Evolutionary conservation across 2,888 invertebrate species (phyloP).

Genomic region (Amorpha juglandis): DNA sequence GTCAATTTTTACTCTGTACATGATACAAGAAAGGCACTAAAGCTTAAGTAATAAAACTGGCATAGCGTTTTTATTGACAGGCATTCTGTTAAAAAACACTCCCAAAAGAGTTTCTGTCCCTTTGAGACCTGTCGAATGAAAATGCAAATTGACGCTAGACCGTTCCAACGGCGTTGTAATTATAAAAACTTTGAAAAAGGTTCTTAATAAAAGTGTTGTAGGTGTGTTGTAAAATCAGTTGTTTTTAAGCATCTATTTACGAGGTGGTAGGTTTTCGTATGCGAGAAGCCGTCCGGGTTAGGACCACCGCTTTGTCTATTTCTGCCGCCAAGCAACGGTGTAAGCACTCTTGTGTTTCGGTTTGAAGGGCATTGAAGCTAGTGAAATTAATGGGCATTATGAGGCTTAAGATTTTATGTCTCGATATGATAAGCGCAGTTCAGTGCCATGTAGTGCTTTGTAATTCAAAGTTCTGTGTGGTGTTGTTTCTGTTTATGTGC

Average conservation of each 20-base stretch:
- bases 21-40: constrained; percentile 8
- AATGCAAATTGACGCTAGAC: constrained; percentile 73
- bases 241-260: constrained; percentile 27
- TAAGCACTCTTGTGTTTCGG: no score
- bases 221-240: constrained; percentile 36
- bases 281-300: no score
- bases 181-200: constrained; percentile 56
- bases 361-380: no score
- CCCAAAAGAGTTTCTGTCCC: constrained; percentile 44
- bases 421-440: no score
- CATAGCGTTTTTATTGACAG: constrained; percentile 35
- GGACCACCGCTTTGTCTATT: no score
- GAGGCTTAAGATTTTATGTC: no score
- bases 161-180: constrained; percentile 58
- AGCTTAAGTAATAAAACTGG: constrained; percentile 12
- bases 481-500: no score
- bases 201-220: constrained; percentile 39
- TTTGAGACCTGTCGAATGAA: constrained; percentile 62
- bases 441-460: no score
- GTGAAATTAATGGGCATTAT: no score
- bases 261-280: no score
- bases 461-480: no score
- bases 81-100: constrained; percentile 36
- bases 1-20: constrained; percentile 11
- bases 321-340: no score